A percentile compares a stretch with the other conserved stretches of the same genome.
phyloP scores from a whole-genome alignment of 1,140 invertebrate genomes.

The Lasioglossum baleicum region DNA sequence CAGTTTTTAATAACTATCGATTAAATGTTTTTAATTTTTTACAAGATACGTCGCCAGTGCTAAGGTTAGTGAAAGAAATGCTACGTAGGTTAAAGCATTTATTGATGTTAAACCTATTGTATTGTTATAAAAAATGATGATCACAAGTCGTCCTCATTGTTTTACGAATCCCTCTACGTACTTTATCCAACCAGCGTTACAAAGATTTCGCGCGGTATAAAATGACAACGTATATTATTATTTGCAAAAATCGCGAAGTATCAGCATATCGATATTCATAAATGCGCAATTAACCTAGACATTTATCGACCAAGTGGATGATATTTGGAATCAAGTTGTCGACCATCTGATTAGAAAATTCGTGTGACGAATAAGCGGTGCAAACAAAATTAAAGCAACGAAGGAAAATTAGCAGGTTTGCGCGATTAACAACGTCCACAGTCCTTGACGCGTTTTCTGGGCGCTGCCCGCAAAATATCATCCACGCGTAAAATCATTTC shows the following conservation, averaged over 20 bases:
- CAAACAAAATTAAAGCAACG: constrained; percentile 25
- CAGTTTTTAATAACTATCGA: neutral
- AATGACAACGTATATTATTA: constrained; percentile 5
- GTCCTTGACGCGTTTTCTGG: constrained; percentile 93
- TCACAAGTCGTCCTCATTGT: neutral
- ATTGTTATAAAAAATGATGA: constrained; percentile 65
- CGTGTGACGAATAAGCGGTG: constrained; percentile 25
- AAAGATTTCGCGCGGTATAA: constrained; percentile 17
- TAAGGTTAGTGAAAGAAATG: constrained; percentile 17
- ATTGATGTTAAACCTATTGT: constrained; percentile 64
- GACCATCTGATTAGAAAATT: constrained; percentile 23
- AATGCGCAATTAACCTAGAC: constrained; percentile 23
- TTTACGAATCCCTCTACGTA: constrained; percentile 2
- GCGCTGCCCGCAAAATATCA: constrained; percentile 97
- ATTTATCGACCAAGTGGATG: constrained; percentile 11
- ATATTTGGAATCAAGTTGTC: constrained; percentile 6
- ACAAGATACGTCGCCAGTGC: constrained; percentile 30
- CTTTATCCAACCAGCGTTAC: constrained; percentile 1
- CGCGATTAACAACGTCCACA: constrained; percentile 89
- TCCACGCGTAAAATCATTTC: constrained; percentile 99
- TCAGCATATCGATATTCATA: constrained; percentile 23
- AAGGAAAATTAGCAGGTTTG: neutral
- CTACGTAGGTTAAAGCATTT: constrained; percentile 59
- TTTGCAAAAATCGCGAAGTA: constrained; percentile 3
- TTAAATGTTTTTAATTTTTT: constrained; percentile 32